Conservation (phyloP, 2,113 vertebrate genomes). For the Pluvianellus socialis region DNA sequence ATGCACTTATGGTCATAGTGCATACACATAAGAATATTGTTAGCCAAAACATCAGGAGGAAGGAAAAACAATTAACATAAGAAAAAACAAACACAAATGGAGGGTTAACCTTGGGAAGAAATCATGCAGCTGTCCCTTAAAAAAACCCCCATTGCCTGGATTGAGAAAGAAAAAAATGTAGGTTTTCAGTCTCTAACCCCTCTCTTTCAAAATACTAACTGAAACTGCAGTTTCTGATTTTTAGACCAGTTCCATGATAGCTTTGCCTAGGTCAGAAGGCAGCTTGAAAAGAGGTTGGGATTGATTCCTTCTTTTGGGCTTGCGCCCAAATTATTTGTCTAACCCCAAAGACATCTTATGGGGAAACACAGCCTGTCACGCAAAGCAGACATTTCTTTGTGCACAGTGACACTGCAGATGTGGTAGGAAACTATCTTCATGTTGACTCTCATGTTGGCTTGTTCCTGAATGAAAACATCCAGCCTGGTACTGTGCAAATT, state of each 20-base stretch:
- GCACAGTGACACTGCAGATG: not conserved
- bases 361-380: not conserved
- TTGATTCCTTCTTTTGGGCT: not conserved
- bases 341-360: not conserved
- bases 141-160: not conserved
- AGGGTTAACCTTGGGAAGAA: not conserved
- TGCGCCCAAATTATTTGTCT: not conserved
- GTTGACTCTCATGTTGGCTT: not conserved
- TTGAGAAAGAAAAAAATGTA: not conserved
- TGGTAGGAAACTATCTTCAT: not conserved
- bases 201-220: not conserved
- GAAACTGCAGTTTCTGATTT: not conserved
- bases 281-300: not conserved
- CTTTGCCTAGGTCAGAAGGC: not conserved
- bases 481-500: not conserved
- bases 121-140: not conserved
- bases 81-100: not conserved
- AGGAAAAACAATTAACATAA: not conserved
- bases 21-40: not conserved
- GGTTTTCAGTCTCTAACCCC: not conserved
- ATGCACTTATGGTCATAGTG: not conserved
- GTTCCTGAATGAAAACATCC: not conserved
- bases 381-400: not conserved
- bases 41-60: not conserved
- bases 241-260: not conserved